Evolutionary conservation across 2,113 vertebrate genomes (phyloP), one percentile per base, ranked within the genome.

Genomic region (Notothenia rossii): DNA sequence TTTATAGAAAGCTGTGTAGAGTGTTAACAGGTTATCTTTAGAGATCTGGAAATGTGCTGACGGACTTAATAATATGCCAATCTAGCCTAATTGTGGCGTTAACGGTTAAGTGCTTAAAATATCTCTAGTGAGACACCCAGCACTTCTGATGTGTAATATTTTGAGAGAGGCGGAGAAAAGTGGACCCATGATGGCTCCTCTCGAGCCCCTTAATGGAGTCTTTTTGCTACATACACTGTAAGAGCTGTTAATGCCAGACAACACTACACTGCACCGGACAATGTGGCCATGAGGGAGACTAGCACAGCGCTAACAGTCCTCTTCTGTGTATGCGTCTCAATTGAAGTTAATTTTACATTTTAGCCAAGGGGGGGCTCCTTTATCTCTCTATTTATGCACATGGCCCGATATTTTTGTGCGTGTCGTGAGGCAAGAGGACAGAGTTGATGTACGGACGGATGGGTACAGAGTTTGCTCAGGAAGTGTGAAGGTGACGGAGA

Each of bases 261-360:
- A 50, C 22, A 46, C 62, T 25, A 33, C 53, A 65, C 48, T 60
- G 70, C 76, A 63, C 51, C 58, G 75, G 72, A 72, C 50, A 65
- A 25, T 33, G 69, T 59, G 64, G 72, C 78, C 72, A 36, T 83
- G 75, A 68, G 67, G 64, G 72, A 72, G 62, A 65, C 66, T 4
- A 56, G 58, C 55, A 15, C 76, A 53, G 51, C 79, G 51, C 62
- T 86, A 75, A 81, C 67, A 72, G 84, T 74, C 65, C 78, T 77
- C 63, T 67, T 60, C 55, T 54, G 56, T 79, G 82, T 79, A 62
- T 86, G 69, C 56, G 55, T 77, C 64, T 65, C 72, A 78, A 85
- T 80, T 89, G 73, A 85, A 51, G 20, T 75, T 88, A 89, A 93
- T 93, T 92, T 80, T 84, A 83, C 78, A 71, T 90, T 92, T 91